These are phyloP conservation scores for Coracopsis vasa DNA, from an alignment of 2,113 vertebrate genomes.

Conservation along the genomic window DNA sequence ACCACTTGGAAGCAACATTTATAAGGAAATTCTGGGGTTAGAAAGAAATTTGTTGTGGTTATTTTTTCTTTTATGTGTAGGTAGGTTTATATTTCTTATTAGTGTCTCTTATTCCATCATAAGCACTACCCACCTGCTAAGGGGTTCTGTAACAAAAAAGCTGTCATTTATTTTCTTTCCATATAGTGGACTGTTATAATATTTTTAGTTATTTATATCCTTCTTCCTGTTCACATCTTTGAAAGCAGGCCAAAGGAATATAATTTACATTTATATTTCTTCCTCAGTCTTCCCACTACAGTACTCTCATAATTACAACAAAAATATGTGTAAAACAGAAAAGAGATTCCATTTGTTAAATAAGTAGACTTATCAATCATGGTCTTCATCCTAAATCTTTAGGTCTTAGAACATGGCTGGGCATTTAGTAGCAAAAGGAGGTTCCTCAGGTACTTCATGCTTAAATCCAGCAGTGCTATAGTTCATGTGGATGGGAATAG, in stretches of 20 bases:
- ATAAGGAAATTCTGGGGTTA: background rate
- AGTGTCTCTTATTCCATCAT: background rate
- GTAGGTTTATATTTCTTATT: background rate
- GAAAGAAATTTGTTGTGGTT: background rate
- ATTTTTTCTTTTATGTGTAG: background rate
- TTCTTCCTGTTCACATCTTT: background rate
- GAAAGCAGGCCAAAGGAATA: background rate
- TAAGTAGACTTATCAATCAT: background rate
- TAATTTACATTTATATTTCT: background rate
- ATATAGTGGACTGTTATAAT: background rate
- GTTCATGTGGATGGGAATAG: background rate
- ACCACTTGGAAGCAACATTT: background rate
- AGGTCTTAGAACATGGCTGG: background rate
- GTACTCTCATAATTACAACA: background rate
- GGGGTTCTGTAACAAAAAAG: background rate
- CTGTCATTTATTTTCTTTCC: background rate
- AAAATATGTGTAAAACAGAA: background rate
- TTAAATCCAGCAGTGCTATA: background rate
- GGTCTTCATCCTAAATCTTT: background rate
- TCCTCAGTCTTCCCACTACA: background rate
- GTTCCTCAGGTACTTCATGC: background rate
- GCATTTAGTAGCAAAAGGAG: background rate
- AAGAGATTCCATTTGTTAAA: fast-evolving
- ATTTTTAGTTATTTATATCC: background rate
- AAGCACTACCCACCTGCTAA: background rate